Evolutionary conservation across 2,888 invertebrate species (phyloP).

Genomic region (Drosophila birchii): DNA sequence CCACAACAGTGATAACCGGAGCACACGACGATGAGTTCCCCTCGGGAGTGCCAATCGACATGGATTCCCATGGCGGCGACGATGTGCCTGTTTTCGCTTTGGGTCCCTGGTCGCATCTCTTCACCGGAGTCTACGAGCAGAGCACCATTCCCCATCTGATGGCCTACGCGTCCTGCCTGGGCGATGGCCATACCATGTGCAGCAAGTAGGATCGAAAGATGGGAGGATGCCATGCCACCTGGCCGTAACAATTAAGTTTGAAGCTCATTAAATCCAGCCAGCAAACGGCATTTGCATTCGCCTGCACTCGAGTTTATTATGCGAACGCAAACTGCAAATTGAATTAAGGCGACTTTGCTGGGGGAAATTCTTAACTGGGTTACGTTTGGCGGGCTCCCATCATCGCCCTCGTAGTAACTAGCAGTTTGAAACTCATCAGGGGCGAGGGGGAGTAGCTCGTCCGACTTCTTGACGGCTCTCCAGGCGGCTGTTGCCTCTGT

Average conservation of each 20-base stretch:
- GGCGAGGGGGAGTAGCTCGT: slow-evolving; percentile 23
- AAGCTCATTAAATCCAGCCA: slow-evolving; percentile 66
- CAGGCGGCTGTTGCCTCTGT: slow-evolving; percentile 45
- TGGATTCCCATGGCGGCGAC: slow-evolving; percentile 91
- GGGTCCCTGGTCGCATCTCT: slow-evolving; percentile 92
- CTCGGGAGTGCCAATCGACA: slow-evolving; percentile 85
- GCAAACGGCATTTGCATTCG: slow-evolving; percentile 51
- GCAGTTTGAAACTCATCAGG: slow-evolving; percentile 65
- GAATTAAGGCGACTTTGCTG: slow-evolving; percentile 66
- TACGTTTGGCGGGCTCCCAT: slow-evolving; percentile 24
- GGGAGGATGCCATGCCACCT: slow-evolving; percentile 44
- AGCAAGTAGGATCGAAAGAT: slow-evolving; percentile 25
- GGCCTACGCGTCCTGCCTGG: slow-evolving; percentile 90
- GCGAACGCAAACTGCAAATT: slow-evolving; percentile 69
- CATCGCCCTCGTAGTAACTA: slow-evolving; percentile 49
- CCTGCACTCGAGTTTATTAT: slow-evolving; percentile 50
- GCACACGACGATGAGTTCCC: slow-evolving; percentile 85
- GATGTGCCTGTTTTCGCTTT: slow-evolving; percentile 91
- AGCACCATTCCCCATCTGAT: slow-evolving; percentile 91
- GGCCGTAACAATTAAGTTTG: slow-evolving; percentile 66
- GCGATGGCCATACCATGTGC: slow-evolving; percentile 85
- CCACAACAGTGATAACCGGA: slow-evolving; percentile 65
- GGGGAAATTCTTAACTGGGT: slow-evolving; percentile 42
- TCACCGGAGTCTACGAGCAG: slow-evolving; percentile 92
- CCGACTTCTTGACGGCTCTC: slow-evolving; percentile 19